Base-by-base conservation (phyloP, 2,888 invertebrate genomes). In the Balanococcus diminutus region DNA sequence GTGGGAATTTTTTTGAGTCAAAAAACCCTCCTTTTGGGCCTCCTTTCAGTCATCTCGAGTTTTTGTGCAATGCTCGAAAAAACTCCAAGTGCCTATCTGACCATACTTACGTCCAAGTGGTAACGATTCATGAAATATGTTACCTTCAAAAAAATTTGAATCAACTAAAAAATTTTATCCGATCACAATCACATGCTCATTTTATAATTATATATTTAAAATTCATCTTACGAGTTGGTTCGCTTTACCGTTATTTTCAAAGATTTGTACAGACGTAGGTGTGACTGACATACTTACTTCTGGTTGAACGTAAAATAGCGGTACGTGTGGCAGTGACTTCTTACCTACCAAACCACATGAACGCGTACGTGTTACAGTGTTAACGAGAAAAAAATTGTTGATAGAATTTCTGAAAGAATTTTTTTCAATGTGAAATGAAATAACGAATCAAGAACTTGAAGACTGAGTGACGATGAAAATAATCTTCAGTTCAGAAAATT, bases 271-370 rank as follows among this genome's bases (percentile, higher is more conserved):
- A 79, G 36, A 79, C 36, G 75, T 79, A 79, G 75, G 75, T 36
- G 75, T 79, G 75, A 79, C 75, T 79, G 75, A 79, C 75, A 79
- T 79, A 79, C 75, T 79, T 79, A n/a, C 36, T 79, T 72, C 32
- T 31, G 19, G 75, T 79, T 79, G 32, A 79, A 79, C 75, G 19
- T 16, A 19, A 22, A 36, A 79, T 79, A 79, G 75, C 75, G 75
- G 75, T 79, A 79, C 75, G 32, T 67, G 67, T 67, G 28, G n/a
- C 28, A 28, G 67, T 67, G 28, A 16, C 28, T 67, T 28, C 28
- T 28, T 67, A 79, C 36, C 36, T 19, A 79, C 32, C 75, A 36
- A 19, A 79, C 75, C 19, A 9, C 75, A 79, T 31, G 22, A 6
- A 42, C 9, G 11, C 14, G 8, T n/a, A n/a, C 56, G 56, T 56